A percentile compares a stretch with the other conserved stretches of the same genome.
Evolutionary conservation across 2,797 vertebrate species (phyloP).

Genomic region (Pelochelys cantorii): DNA sequence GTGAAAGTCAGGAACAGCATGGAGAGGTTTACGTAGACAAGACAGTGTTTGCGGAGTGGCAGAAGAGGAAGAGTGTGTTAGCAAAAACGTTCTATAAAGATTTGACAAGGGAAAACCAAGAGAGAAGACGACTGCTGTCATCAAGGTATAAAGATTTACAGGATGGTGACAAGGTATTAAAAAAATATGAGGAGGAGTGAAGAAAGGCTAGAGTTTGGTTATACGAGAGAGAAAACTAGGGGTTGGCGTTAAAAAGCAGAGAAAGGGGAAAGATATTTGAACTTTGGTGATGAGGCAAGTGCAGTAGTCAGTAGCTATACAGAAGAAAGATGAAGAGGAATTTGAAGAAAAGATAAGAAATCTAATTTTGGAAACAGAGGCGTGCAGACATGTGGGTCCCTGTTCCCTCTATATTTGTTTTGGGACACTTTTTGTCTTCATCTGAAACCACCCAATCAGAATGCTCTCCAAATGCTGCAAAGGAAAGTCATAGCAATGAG

Average conservation of each 20-base stretch:
- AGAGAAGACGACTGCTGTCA: background rate
- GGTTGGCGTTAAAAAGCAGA: background rate
- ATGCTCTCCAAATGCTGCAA: background rate
- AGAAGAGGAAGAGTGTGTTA: constrained; percentile 29
- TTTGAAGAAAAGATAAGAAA: background rate
- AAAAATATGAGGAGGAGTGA: background rate
- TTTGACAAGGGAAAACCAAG: background rate
- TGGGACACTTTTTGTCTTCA: background rate
- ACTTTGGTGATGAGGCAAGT: background rate
- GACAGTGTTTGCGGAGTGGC: background rate
- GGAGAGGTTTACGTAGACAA: background rate
- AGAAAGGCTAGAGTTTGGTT: background rate
- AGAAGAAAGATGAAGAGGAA: constrained; percentile 22
- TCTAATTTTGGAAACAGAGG: background rate
- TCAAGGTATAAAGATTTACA: background rate
- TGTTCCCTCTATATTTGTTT: background rate
- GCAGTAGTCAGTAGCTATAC: background rate
- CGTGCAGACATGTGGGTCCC: background rate
- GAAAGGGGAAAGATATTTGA: background rate
- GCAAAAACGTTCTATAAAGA: constrained; percentile 20
- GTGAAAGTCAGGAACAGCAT: accelerated
- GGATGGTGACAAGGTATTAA: background rate
- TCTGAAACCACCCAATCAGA: background rate
- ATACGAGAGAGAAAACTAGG: background rate
- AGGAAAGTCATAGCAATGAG: background rate